phyloP scores from a whole-genome alignment of 2,113 vertebrate species.

The Tamias sibiricus region DNA sequence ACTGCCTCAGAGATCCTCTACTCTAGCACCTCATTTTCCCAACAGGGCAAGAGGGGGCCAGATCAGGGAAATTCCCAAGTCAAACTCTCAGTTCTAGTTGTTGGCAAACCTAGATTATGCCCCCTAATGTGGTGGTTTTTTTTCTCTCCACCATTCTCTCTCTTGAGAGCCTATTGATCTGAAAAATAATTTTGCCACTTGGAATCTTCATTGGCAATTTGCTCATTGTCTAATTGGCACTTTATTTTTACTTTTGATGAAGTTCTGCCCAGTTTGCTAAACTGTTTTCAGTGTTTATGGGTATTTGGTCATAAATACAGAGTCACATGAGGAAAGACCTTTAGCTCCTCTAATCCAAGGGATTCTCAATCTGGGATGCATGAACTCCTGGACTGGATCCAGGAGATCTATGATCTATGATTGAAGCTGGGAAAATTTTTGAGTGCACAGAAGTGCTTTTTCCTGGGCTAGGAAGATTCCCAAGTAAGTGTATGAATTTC shows the following conservation, averaged over 20 bases:
- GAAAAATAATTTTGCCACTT: slow-evolving; percentile 60
- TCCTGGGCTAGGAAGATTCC: neutral
- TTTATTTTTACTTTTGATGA: slow-evolving; percentile 56
- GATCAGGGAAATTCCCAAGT: neutral
- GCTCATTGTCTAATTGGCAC: neutral
- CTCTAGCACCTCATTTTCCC: neutral
- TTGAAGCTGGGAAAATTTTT: neutral
- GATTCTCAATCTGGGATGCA: neutral
- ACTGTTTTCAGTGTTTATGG: neutral
- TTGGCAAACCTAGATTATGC: neutral
- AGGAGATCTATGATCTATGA: neutral
- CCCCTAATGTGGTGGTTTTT: neutral
- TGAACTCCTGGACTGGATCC: neutral
- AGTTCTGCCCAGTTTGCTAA: slow-evolving; percentile 38
- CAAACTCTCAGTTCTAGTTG: neutral
- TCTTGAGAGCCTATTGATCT: slow-evolving; percentile 20
- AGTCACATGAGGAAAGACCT: neutral
- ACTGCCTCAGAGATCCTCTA: neutral
- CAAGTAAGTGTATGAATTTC: neutral
- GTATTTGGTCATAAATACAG: neutral
- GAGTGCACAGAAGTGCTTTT: neutral
- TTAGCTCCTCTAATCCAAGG: neutral
- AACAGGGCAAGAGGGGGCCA: neutral
- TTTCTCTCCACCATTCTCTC: neutral
- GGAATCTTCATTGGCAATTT: slow-evolving; percentile 6